phyloP scores from a whole-genome alignment of 1,140 invertebrate genomes.

The Drosophila lowei region DNA sequence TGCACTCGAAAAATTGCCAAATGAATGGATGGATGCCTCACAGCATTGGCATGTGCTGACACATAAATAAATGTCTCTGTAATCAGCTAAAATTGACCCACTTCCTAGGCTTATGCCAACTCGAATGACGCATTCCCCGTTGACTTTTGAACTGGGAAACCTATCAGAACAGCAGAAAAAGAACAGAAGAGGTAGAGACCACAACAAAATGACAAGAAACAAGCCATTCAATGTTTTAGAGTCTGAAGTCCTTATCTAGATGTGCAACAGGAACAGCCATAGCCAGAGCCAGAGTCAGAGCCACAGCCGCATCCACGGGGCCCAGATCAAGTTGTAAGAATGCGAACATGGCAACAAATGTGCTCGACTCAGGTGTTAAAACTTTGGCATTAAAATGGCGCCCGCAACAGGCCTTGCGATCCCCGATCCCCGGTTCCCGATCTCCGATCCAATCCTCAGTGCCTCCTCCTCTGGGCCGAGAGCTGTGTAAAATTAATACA shows the following conservation, averaged over 20 bases:
- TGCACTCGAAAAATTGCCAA: neutral
- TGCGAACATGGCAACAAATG: slow-evolving; percentile 61
- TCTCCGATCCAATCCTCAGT: no score
- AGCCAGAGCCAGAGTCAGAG: no score
- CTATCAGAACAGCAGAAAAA: neutral
- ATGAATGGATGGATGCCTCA: slow-evolving; percentile 48
- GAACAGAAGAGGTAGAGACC: slow-evolving; percentile 10
- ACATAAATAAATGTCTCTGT: slow-evolving; percentile 30
- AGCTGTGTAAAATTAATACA: slow-evolving; percentile 65
- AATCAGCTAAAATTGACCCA: slow-evolving; percentile 70
- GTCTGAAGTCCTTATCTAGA: slow-evolving; percentile 67
- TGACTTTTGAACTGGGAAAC: slow-evolving; percentile 38
- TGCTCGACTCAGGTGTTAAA: slow-evolving; percentile 72
- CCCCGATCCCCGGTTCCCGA: slow-evolving; percentile 17
- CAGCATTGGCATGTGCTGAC: slow-evolving; percentile 73
- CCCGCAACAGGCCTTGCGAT: slow-evolving; percentile 26
- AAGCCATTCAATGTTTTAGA: slow-evolving; percentile 31
- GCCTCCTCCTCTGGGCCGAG: neutral
- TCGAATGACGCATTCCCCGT: slow-evolving; percentile 60
- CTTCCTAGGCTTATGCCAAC: slow-evolving; percentile 43
- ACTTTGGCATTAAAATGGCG: slow-evolving; percentile 72
- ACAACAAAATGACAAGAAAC: slow-evolving; percentile 48
- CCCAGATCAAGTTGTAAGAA: slow-evolving; percentile 79
- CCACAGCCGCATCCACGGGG: neutral
- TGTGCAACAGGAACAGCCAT: slow-evolving; percentile 37